Base-by-base conservation (phyloP, 2,888 invertebrate genomes). In the Parapristionchus giblindavisi region DNA sequence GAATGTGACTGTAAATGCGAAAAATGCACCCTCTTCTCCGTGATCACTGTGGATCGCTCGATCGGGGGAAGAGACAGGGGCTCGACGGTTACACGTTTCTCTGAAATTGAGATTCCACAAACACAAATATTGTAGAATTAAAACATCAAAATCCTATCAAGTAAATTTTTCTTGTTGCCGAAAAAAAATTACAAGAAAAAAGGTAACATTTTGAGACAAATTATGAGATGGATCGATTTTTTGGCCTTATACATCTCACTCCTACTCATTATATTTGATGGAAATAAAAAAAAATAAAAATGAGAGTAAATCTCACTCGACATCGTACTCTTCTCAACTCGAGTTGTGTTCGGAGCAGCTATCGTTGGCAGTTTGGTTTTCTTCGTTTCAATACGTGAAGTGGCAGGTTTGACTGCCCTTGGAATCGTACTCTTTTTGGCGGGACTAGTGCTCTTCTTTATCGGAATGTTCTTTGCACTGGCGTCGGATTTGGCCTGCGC, bases 11-110 rank as follows among this genome's bases (percentile, higher is more conserved):
- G n/a, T n/a, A n/a, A n/a, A n/a, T n/a, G n/a, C n/a, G n/a, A n/a
- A n/a, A 65, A 43, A 40, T 65, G 40, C 29, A 65, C 63, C 17
- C 63, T 11, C 43, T 65, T 65, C 63, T 65, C 63, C 2, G 43
- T 32, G 1, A 24, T 43, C 29, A 43, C 17, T 11, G 63, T 65
- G 0, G 63, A 43, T 36, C 32, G 40, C 63, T 65, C 63, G 21
- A 65, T 65, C 27, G 70, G 70, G 40, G 70, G 70, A 56, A 71
- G 70, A 2, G 36, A 34, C 4, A 68, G 34, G 0, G 68, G 68
- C 52, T 68, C 68, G 3, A 40, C 29, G 1, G 68, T 52, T 4
- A 51, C 34, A 11, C 52, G 51, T 36, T 68, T 68, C 52, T 68
- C 68, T 68, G 52, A 17, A 52, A 68, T 52, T 24, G 2, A 43